Evolutionary conservation across 2,797 vertebrate species (phyloP), one percentile per base, ranked within the genome.

Genomic region (Aplochiton taeniatus): DNA sequence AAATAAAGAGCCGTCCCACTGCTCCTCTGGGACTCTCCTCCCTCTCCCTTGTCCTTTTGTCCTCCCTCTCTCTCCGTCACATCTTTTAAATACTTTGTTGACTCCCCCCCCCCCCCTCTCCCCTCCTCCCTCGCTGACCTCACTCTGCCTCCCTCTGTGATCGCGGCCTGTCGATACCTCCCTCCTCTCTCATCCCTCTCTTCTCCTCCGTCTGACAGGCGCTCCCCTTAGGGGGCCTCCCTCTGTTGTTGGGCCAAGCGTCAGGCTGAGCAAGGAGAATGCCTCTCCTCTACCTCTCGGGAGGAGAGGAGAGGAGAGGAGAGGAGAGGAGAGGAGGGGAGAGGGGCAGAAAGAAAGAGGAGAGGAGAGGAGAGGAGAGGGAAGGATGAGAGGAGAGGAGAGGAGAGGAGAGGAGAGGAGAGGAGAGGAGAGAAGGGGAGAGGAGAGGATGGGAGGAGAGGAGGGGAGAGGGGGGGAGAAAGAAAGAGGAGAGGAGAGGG

Each of bases 21-120:
- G 60, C 43, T 61, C 51, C 58, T 52, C 48, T 42, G 4, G 59
- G 64, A 47, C 65, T 81, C 66, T 68, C 48, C 19, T 47, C 65
- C n/a, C n/a, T 43, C 8, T 58, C n/a, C 56, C 52, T 77, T 69
- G 80, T 55, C 71, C 79, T 81, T 82, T 77, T 74, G 76, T 75
- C 75, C 80, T 84, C 67, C 72, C 41, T 44, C 67, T 69, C 18
- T 72, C 47, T 71, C 9, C 0, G 72, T 83, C 11, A 51, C 66
- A 63, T 46, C 71, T 66, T 66, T 73, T 67, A 52, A 56, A 65
- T 42, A 71, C 54, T 65, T 19, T 79, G 61, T 82, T 82, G 81
- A 77, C 76, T 75, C 63, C 46, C 50, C 50, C 69, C n/a, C 72
- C 53, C 68, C 6, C 51, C 68, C 8, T 0, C 45, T 50, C 48